Base-by-base conservation (phyloP, 2,888 invertebrate genomes). In the Torymus auratus region DNA sequence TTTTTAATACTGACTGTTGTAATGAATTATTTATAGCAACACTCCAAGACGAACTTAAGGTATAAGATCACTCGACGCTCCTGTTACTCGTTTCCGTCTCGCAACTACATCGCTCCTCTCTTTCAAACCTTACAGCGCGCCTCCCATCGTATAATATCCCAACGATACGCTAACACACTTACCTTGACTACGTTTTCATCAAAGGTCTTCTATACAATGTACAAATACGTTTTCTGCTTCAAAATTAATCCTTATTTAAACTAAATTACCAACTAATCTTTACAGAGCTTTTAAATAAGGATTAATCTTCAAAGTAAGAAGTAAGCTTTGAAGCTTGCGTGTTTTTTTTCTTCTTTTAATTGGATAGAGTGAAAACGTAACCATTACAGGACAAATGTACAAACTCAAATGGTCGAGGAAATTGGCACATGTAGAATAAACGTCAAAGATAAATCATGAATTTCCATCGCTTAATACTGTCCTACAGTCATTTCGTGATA, bases 221-320 rank as follows among this genome's bases (percentile, higher is more conserved):
- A 74, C 56, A 41, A 23, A 52, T 20, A 41, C 7, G 41, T 41
- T 41, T 41, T 41, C 7, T 41, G 5, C 17, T 62, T 64, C 52
- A 10, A 68, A 77, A 52, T 53, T 62, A 69, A 71, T 58, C 65
- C 56, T 65, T 78, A 71, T 56, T 61, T 70, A 70, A 75, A 70
- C 17, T 7, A 41, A 58, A 67, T 61, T 65, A 60, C 11, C 14
- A 50, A 67, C 41, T 41, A 61, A 23, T 52, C 53, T 60, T 60
- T 20, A 53, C 60, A 68, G n/a, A 53, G 65, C 14, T 13, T 58
- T 78, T 58, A 71, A 69, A 71, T 65, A 70, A 77, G 64, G 56
- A 64, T 77, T 53, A 77, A 65, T n/a, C 13, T 53, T 76, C 17
- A 55, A 61, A 23, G 12, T 55, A 64, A n/a, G 15, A 41, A 41